These are phyloP conservation scores for Nothocercus julius DNA, from an alignment of 2,113 vertebrate species.

Conservation along the genomic window DNA sequence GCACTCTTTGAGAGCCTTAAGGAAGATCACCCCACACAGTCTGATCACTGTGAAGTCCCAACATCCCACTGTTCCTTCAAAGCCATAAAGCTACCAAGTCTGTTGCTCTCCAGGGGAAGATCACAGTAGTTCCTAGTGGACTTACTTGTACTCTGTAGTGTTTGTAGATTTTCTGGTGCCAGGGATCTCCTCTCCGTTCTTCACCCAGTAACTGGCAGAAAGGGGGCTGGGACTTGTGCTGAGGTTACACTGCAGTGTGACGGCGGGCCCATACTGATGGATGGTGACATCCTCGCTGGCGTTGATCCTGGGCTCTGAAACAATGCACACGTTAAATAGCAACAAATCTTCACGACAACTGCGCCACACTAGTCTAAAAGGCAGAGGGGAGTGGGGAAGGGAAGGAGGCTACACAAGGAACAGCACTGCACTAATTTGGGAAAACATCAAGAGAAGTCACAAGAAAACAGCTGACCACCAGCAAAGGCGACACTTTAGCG, in stretches of 20 bases:
- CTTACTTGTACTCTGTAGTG: slow-evolving; percentile 87
- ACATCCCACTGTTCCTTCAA: background rate
- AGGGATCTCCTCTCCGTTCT: slow-evolving; percentile 88
- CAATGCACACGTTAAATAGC: slow-evolving; percentile 59
- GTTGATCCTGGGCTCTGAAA: slow-evolving; percentile 95
- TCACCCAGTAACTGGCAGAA: slow-evolving; percentile 91
- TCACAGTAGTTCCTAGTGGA: background rate
- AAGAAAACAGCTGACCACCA: slow-evolving; percentile 63
- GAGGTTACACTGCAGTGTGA: slow-evolving; percentile 92
- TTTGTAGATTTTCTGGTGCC: slow-evolving; percentile 80
- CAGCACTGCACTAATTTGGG: slow-evolving; percentile 65
- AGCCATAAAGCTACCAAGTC: fast-evolving
- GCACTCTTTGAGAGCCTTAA: background rate
- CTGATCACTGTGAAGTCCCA: background rate
- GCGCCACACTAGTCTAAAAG: slow-evolving; percentile 45
- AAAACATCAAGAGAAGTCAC: slow-evolving; percentile 60
- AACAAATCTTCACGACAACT: slow-evolving; percentile 3
- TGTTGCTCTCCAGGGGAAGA: background rate
- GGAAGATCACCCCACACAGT: background rate
- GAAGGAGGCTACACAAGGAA: slow-evolving; percentile 74
- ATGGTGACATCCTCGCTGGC: slow-evolving; percentile 88
- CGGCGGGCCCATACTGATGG: slow-evolving; percentile 37
- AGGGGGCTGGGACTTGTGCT: slow-evolving; percentile 86
- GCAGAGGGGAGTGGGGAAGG: slow-evolving; percentile 39
- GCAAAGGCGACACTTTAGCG: slow-evolving; percentile 64